Evolutionary conservation across 2,113 vertebrate genomes (phyloP), one percentile per base, ranked within the genome.

Genomic region (Argyrosomus japonicus): DNA sequence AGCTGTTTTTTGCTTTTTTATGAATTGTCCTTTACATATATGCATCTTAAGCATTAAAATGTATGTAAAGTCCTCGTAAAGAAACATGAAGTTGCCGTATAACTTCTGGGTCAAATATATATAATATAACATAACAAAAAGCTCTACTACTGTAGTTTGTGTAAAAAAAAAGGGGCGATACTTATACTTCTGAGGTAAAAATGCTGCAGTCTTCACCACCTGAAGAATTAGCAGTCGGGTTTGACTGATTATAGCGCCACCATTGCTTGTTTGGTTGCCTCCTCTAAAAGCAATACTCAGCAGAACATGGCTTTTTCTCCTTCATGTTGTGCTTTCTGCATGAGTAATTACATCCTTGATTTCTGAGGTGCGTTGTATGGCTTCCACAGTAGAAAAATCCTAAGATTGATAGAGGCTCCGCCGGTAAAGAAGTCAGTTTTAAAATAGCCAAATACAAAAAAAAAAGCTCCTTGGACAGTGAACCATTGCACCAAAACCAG

Each of bases 281-380:
- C 95, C 95, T 96, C 93, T 96, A 96, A 99, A 99, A 96, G 95
- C 94, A 94, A 97, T 95, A 97, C 96, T 98, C 97, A 98, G 97
- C 97, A 98, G 96, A 98, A 97, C 95, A 94, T 88, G 40, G 95
- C 93, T 86, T 96, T 96, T 97, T 96, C 93, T 95, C 95, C 96
- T 97, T 96, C 96, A 96, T 95, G 95, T 97, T 95, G 96, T 96
- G 95, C 96, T 97, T 96, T 96, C 96, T 97, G 96, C 97, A 97
- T 98, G 97, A 98, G 96, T 98, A 99, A 98, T 99, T 98, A 96
- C 97, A 95, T 95, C 94, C 94, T 94, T 97, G 97, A 97, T 97
- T 97, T 97, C 96, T 97, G 96, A 99, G 96, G 97, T 97, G 96
- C 95, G 96, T 97, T 95, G 95, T 96, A 94, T 94, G 95, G 96